Percentiles rank a stretch among this genome's conserved stretches.
Conservation (phyloP, 2,113 vertebrate species). For the Theristicus caerulescens region DNA sequence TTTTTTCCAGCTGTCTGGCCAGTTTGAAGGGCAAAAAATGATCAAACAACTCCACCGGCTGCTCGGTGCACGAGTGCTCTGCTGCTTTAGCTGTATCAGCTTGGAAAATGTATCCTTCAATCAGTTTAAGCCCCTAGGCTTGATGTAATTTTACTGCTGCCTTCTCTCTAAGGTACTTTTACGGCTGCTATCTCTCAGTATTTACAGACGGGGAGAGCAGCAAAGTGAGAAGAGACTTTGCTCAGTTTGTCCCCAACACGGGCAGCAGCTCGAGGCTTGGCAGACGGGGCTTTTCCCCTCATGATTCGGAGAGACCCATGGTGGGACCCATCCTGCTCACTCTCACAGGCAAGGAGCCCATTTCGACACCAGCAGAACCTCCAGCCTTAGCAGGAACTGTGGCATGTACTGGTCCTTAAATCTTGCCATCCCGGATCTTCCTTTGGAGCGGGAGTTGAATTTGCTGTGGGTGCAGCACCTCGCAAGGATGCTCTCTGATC, state of each 20-base stretch:
- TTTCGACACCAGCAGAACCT: background rate
- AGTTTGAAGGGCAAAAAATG: background rate
- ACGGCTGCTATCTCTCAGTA: background rate
- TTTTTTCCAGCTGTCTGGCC: background rate
- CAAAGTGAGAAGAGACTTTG: background rate
- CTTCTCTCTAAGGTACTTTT: conserved; percentile 36
- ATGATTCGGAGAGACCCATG: rapidly evolving
- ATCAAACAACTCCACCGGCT: background rate
- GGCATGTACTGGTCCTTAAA: background rate
- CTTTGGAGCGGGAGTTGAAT: background rate
- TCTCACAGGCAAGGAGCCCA: rapidly evolving
- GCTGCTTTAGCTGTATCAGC: conserved; percentile 11
- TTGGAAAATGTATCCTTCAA: conserved; percentile 30
- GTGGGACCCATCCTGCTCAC: background rate
- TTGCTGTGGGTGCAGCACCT: background rate
- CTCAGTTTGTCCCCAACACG: background rate
- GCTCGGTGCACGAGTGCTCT: background rate
- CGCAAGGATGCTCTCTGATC: rapidly evolving
- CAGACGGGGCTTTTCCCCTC: rapidly evolving
- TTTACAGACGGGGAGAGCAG: background rate
- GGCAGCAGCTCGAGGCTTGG: background rate
- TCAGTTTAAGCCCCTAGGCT: conserved; percentile 36
- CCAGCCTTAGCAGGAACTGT: background rate
- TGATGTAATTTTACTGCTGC: conserved; percentile 44
- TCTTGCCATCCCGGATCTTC: background rate